These are phyloP conservation scores for Orchestes rusci DNA, from an alignment of 2,888 invertebrate species.

Conservation along the genomic window DNA sequence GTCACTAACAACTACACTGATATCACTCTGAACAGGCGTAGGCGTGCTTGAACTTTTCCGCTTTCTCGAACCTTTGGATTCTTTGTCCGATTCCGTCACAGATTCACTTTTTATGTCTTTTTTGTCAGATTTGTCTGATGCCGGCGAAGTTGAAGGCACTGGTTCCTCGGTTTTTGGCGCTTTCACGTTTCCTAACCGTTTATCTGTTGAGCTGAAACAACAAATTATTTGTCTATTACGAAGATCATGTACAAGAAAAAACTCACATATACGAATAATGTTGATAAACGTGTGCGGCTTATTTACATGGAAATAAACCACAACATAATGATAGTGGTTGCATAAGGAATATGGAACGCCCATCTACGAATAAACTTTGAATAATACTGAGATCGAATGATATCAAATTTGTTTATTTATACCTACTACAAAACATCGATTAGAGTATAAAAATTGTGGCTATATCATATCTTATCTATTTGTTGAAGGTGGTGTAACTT, in stretches of 20 bases:
- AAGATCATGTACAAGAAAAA: no score
- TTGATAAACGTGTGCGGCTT: no score
- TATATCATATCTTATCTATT: no score
- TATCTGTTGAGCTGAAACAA: conserved; percentile 15
- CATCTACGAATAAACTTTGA: no score
- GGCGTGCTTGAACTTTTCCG: conserved; percentile 43
- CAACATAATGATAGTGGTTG: no score
- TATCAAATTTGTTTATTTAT: no score
- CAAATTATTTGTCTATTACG: neutral
- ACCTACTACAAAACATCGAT: no score
- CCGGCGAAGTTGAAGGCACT: conserved; percentile 18
- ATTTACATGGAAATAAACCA: no score
- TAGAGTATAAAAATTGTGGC: no score
- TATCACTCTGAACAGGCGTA: conserved; percentile 37
- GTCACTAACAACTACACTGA: conserved; percentile 28
- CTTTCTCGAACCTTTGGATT: conserved; percentile 40
- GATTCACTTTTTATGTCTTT: conserved; percentile 5
- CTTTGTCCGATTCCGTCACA: conserved; percentile 28
- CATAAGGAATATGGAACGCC: no score
- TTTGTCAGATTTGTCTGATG: conserved; percentile 25
- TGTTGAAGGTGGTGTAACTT: no score
- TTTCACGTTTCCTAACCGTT: conserved; percentile 27
- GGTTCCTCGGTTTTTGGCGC: conserved; percentile 37
- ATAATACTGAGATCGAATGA: no score
- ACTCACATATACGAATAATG: neutral